A percentile compares a stretch with the other conserved stretches of the same genome.
phyloP scores from a whole-genome alignment of 2,888 invertebrate species.

The Gymnocheta viridis region DNA sequence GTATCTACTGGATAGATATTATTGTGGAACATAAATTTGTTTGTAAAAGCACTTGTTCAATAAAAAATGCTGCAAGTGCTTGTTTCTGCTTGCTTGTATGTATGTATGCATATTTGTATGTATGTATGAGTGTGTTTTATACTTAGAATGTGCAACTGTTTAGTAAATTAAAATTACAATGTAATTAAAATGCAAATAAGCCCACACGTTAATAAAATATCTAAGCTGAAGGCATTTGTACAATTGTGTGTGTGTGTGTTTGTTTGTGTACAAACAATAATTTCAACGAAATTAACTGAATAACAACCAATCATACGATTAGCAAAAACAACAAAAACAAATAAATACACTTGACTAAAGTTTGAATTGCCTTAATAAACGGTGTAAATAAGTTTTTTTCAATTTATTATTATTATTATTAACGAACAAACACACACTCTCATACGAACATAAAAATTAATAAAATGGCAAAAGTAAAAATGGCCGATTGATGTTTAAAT shows the following conservation, averaged over 20 bases:
- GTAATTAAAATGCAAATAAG: constrained; percentile 68
- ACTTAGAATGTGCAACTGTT: background rate
- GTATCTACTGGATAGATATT: background rate
- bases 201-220: constrained; percentile 53
- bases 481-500: constrained; percentile 48
- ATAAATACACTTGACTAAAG: constrained; percentile 40
- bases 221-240: background rate
- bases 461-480: too few relatives aligned
- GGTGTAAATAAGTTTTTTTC: constrained; percentile 40
- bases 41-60: background rate
- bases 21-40: background rate
- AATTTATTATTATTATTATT: background rate
- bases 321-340: too few relatives aligned
- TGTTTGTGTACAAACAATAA: background rate
- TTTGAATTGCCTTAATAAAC: constrained; percentile 38
- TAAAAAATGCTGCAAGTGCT: background rate
- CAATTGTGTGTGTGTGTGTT: background rate
- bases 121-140: background rate
- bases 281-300: constrained; percentile 4
- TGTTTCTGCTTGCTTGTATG: too few relatives aligned
- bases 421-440: background rate
- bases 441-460: background rate
- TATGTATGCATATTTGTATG: background rate
- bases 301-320: constrained; percentile 30
- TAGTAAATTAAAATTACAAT: constrained; percentile 46